Evolutionary conservation across 2,888 invertebrate genomes (phyloP).

Genomic region (Patella depressa): DNA sequence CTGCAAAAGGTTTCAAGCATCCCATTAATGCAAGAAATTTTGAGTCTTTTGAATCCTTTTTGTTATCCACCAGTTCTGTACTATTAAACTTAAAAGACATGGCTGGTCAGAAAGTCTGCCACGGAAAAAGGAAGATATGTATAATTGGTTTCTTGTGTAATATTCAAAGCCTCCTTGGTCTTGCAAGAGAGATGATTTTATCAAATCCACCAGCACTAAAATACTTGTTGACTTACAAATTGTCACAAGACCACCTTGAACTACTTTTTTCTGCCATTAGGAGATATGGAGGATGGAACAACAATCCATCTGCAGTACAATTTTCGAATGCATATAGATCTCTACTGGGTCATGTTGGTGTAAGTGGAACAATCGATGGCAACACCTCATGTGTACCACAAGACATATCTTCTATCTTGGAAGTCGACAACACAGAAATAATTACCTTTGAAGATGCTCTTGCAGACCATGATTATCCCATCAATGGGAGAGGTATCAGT

Average conservation of each 20-base stretch:
- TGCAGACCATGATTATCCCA: not conserved
- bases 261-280: slow-evolving; percentile 14
- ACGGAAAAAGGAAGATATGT: slow-evolving; percentile 11
- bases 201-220: not conserved
- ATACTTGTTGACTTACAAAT: slow-evolving; percentile 16
- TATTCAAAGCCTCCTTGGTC: not conserved
- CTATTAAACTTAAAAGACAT: slow-evolving; percentile 4
- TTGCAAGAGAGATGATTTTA: not conserved
- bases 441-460: not conserved
- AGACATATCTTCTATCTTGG: not conserved
- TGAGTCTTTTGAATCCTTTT: not conserved
- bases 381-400: not conserved
- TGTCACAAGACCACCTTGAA: slow-evolving; percentile 21
- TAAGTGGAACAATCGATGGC: not conserved
- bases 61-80: not conserved
- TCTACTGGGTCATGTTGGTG: slow-evolving; percentile 14
- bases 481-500: not conserved
- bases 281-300: slow-evolving; percentile 14
- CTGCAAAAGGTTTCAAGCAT: slow-evolving; percentile 15
- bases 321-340: slow-evolving; percentile 10
- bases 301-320: slow-evolving; percentile 15
- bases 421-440: slow-evolving; percentile 6
- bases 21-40: slow-evolving; percentile 12
- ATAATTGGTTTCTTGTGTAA: slow-evolving; percentile 16
- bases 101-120: slow-evolving; percentile 3